Conservation (phyloP, 2,797 vertebrate species). For the Protonibea diacanthus region DNA sequence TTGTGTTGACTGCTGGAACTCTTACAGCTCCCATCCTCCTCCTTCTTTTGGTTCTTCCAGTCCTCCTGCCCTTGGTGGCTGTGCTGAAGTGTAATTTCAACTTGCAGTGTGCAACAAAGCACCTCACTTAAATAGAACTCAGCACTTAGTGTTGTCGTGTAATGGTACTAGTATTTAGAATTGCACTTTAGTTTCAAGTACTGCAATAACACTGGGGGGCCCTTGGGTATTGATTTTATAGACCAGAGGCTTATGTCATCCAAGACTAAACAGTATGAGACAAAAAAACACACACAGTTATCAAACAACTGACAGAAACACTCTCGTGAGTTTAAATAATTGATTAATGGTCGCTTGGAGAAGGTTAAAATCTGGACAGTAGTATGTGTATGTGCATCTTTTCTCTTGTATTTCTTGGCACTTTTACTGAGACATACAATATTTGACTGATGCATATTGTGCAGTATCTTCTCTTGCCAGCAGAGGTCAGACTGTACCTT, state of each 20-base stretch:
- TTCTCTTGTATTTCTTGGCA: background rate
- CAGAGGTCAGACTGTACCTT: slow-evolving; percentile 76
- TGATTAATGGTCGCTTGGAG: background rate
- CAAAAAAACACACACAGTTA: background rate
- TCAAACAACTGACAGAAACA: background rate
- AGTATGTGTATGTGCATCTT: background rate
- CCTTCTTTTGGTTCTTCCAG: background rate
- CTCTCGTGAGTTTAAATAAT: background rate
- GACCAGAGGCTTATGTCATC: slow-evolving; percentile 1
- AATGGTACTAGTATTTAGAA: background rate
- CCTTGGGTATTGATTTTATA: slow-evolving; percentile 6
- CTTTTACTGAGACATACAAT: background rate
- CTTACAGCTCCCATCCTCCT: background rate
- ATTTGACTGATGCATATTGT: background rate
- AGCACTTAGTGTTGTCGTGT: background rate
- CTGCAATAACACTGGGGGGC: background rate
- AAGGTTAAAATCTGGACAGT: background rate
- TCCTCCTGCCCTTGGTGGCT: background rate
- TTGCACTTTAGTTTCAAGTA: background rate
- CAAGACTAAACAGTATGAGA: background rate
- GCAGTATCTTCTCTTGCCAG: slow-evolving; percentile 50
- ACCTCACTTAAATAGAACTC: background rate
- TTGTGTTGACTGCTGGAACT: background rate
- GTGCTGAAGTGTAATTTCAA: background rate
- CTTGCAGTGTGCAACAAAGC: background rate